phyloP scores from a whole-genome alignment of 2,797 vertebrate genomes.

The Cyprinodon diabolis region DNA sequence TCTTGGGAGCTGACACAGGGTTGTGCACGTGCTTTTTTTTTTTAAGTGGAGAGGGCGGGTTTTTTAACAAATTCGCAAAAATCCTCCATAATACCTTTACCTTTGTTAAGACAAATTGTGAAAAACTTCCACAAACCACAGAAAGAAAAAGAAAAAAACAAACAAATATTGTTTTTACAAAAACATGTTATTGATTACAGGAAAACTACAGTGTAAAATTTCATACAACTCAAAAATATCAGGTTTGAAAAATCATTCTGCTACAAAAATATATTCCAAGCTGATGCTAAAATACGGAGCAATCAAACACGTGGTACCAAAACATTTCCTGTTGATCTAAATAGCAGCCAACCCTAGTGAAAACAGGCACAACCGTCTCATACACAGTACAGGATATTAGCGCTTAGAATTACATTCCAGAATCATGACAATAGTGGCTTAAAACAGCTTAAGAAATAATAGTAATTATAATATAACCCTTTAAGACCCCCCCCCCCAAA shows the following conservation, averaged over 20 bases:
- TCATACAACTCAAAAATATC: slow-evolving; percentile 75
- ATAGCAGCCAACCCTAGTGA: slow-evolving; percentile 77
- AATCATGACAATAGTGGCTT: slow-evolving; percentile 77
- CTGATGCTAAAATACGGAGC: slow-evolving; percentile 77
- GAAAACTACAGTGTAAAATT: slow-evolving; percentile 81
- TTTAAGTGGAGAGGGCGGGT: too few species aligned
- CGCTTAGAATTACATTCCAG: slow-evolving; percentile 85
- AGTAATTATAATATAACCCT: slow-evolving; percentile 75
- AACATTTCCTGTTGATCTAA: slow-evolving; percentile 81
- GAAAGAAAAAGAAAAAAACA: slow-evolving; percentile 10
- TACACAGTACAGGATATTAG: slow-evolving; percentile 76
- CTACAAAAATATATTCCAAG: slow-evolving; percentile 88
- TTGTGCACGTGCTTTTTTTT: too few species aligned
- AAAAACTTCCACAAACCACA: background rate
- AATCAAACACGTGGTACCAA: slow-evolving; percentile 83
- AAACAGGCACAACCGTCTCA: slow-evolving; percentile 73
- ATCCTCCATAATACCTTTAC: too few species aligned
- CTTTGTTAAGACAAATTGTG: too few species aligned
- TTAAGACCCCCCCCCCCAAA: slow-evolving; percentile 63
- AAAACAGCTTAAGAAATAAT: slow-evolving; percentile 60
- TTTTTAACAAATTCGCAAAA: too few species aligned
- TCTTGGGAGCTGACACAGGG: too few species aligned
- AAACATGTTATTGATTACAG: slow-evolving; percentile 73
- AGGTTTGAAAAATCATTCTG: slow-evolving; percentile 76
- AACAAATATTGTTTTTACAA: slow-evolving; percentile 58